Base-by-base conservation (phyloP, 2,888 invertebrate species). In the Papilio gigon region DNA sequence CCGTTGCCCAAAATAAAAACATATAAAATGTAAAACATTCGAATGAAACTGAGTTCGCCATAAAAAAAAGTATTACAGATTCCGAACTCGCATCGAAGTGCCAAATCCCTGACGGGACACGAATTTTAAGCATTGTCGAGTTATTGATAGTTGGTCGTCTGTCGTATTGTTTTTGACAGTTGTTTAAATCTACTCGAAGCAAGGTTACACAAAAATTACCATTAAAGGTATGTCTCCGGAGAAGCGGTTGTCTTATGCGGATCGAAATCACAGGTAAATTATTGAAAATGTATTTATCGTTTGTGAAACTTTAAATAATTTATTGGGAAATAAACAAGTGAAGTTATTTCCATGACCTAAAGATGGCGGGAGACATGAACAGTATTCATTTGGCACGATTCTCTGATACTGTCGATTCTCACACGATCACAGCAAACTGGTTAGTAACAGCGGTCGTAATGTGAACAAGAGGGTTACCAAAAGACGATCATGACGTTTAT, bases 61-160 rank as follows among this genome's bases (percentile, higher is more conserved):
- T 83, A 85, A 84, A 84, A 77, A 86, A 84, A 47, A 47, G 80
- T 77, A 84, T 88, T 85, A 87, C 82, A 82, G 82, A 89, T 90
- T 89, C 89, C 74, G 77, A 80, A 75, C 80, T 77, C 84, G 87
- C 82, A 76, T 78, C 74, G 77, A 84, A 84, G 86, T 90, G 89
- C 86, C 87, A 89, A 89, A 89, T 85, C 84, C 80, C 78, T 82
- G 85, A 85, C 87, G 83, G 77, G 76, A 75, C 78, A 77, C 80
- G 90, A 88, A 90, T 90, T 88, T 89, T 84, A 88, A 89, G 85
- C 84, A 82, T 78, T 77, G 75, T 77, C 67, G 71, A 56, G 66
- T 72, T 73, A 73, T 73, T 80, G 71, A 72, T 69, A 70, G 72
- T 71, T 72, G 75, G 76, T 79, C 80, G 78, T 80, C 67, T 77